Evolutionary conservation across 2,888 invertebrate genomes (phyloP).

Genomic region (Drosophila aldrichi): DNA sequence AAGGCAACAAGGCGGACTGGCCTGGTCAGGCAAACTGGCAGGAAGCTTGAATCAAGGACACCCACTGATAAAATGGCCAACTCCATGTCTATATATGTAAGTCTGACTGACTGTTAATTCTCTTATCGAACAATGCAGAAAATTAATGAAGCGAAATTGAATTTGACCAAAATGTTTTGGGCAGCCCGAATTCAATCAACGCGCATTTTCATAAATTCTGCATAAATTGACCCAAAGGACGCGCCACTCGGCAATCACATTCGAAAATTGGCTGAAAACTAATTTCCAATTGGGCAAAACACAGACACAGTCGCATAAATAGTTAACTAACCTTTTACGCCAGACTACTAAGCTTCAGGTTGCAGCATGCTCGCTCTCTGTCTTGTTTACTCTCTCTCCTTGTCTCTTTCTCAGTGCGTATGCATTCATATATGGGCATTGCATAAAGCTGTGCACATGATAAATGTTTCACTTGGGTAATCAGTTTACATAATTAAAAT

Average conservation of each 20-base stretch:
- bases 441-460: conserved; percentile 22
- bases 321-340: conserved; percentile 57
- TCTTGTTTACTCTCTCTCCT: background rate
- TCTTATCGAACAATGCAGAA: conserved; percentile 48
- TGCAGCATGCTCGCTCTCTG: background rate
- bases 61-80: conserved; percentile 14
- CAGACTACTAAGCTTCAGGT: conserved; percentile 28
- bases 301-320: conserved; percentile 50
- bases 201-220: conserved; percentile 65
- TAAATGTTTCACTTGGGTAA: conserved; percentile 42
- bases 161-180: conserved; percentile 48
- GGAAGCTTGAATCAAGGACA: conserved; percentile 29
- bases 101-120: conserved; percentile 1
- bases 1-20: conserved; percentile 16
- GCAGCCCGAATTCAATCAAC: conserved; percentile 64
- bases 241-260: conserved; percentile 20
- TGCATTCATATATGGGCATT: conserved; percentile 7
- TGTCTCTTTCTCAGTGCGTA: background rate
- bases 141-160: conserved; percentile 68
- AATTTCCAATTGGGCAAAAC: conserved; percentile 52
- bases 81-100: conserved; percentile 19
- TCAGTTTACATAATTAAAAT: conserved; percentile 23
- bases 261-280: conserved; percentile 52
- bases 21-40: background rate
- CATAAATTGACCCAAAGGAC: conserved; percentile 31